Conservation (phyloP, 2,113 vertebrate genomes). For the Oreochromis tanganicae region DNA sequence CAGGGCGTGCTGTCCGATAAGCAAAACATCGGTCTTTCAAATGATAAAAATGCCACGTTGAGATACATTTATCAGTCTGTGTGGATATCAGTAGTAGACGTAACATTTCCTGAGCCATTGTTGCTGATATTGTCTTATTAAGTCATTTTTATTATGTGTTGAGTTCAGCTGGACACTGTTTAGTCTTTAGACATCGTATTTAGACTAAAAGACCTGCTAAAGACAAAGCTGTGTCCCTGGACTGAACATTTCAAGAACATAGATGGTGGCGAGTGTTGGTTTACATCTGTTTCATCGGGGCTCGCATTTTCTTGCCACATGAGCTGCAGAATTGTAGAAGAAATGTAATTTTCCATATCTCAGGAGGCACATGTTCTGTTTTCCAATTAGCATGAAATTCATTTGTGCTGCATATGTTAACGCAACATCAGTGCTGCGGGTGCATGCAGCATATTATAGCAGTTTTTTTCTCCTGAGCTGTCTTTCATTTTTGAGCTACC, state of each 20-base stretch:
- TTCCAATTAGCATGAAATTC: not conserved
- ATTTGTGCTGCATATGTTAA: not conserved
- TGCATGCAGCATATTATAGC: not conserved
- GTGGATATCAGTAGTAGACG: not conserved
- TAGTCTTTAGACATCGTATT: slow-evolving; percentile 9
- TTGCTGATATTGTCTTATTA: not conserved
- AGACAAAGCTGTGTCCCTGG: not conserved
- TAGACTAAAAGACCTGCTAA: not conserved
- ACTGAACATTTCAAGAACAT: not conserved
- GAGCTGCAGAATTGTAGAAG: not conserved
- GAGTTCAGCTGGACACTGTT: not conserved
- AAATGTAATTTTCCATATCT: not conserved
- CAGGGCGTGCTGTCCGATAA: not conserved
- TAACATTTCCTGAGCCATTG: not conserved
- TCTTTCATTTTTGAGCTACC: not conserved
- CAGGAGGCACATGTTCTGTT: not conserved
- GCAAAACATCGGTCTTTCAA: not conserved
- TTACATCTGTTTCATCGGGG: not conserved
- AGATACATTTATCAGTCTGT: not conserved
- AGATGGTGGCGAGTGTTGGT: not conserved
- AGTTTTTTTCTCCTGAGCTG: not conserved
- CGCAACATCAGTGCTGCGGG: not conserved
- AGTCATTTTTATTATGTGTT: not conserved
- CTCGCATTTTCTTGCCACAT: not conserved
- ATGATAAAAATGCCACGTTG: not conserved